These are phyloP conservation scores for Maniola hyperantus DNA, from an alignment of 2,888 invertebrate genomes.

Conservation along the genomic window DNA sequence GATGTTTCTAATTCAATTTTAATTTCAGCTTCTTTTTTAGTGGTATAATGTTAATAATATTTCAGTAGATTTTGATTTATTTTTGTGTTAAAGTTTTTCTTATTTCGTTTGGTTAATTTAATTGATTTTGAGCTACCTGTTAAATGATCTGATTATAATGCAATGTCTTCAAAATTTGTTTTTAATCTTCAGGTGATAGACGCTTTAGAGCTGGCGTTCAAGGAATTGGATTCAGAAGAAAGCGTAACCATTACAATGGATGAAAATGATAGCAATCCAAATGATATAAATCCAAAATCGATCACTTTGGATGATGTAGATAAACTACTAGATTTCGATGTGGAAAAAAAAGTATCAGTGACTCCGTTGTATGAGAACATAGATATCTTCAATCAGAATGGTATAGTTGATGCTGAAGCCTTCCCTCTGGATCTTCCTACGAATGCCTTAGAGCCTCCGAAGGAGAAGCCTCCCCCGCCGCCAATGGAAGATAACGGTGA, in stretches of 20 bases:
- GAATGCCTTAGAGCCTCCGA: constrained; percentile 88
- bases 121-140: constrained; percentile 27
- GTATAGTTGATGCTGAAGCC: constrained; percentile 55
- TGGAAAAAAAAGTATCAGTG: constrained; percentile 66
- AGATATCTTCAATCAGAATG: constrained; percentile 79
- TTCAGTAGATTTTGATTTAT: constrained; percentile 11
- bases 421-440: constrained; percentile 84
- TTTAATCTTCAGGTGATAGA: constrained; percentile 80
- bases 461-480: constrained; percentile 93
- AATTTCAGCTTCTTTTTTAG: background rate
- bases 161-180: constrained; percentile 10
- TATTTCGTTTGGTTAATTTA: constrained; percentile 33
- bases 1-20: background rate
- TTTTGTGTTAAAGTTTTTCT: constrained; percentile 7
- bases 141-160: constrained; percentile 25
- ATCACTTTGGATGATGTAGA: constrained; percentile 44
- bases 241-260: constrained; percentile 62
- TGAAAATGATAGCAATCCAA: constrained; percentile 56
- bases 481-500: constrained; percentile 81
- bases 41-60: background rate
- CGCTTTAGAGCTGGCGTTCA: constrained; percentile 84
- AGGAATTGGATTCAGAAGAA: constrained; percentile 83
- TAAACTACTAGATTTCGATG: constrained; percentile 53
- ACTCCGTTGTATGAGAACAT: constrained; percentile 85
- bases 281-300: constrained; percentile 46